Conservation (phyloP, 2,113 vertebrate genomes). For the Platysteira castanea region DNA sequence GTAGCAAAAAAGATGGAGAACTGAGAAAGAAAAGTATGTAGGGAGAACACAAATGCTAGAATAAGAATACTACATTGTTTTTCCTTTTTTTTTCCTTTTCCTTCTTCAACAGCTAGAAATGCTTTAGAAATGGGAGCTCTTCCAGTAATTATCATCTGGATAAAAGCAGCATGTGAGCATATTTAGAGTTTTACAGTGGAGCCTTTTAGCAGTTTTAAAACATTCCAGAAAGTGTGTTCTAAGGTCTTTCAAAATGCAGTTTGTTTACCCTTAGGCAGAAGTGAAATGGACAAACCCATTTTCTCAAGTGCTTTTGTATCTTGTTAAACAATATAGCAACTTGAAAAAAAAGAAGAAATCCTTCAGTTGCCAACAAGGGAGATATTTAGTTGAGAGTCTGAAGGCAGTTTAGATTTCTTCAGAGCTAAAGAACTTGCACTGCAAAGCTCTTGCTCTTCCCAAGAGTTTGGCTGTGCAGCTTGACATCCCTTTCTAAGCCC, state of each 20-base stretch:
- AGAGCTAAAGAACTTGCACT: background rate
- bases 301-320: background rate
- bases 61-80: background rate
- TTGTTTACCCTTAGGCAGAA: background rate
- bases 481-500: background rate
- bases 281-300: background rate
- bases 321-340: background rate
- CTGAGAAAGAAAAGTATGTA: background rate
- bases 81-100: background rate
- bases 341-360: background rate
- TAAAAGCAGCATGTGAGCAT: background rate
- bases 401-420: background rate
- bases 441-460: background rate
- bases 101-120: background rate
- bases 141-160: background rate
- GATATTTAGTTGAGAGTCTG: background rate
- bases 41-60: background rate
- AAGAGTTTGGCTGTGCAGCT: background rate
- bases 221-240: background rate
- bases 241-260: background rate
- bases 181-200: background rate
- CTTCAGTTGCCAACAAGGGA: background rate
- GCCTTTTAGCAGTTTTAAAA: background rate
- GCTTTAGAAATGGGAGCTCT: background rate
- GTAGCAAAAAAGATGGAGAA: background rate